Evolutionary conservation across 2,113 vertebrate genomes (phyloP), one percentile per base, ranked within the genome.

Genomic region (Nicator chloris): DNA sequence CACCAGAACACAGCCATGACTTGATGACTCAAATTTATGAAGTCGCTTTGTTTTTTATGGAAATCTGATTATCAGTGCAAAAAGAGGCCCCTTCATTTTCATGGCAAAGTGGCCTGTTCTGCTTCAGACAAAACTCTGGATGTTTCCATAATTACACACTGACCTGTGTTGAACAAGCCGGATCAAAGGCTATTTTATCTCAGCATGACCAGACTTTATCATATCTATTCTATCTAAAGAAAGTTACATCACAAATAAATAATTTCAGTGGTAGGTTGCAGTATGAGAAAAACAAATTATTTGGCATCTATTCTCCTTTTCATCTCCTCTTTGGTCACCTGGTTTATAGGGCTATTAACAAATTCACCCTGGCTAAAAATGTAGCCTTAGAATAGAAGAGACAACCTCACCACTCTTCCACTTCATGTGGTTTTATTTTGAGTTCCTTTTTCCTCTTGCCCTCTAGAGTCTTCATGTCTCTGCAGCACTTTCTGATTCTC

Each of bases 271-370:
- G 26, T 53, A 93, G 47, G 59, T 3, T 60, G 72, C 44, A 70
- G 56, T n/a, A 28, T 78, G 80, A 88, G 78, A 82, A 91, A 91
- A 89, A 61, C 40, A 86, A 79, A 91, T 79, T 86, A 68, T 91
- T 91, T 94, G 60, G 39, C 24, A 44, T 40, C 9, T 27, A 37
- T 86, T 75, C 49, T 23, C 18, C 13, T 24, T 78, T 76, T 68
- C 35, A 83, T 85, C 63, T 86, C 16, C 49, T 82, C n/a, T 44
- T 94, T 78, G 71, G 39, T 85, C 37, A 79, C 40, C 35, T 11
- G 6, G 57, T 93, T 92, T 82, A 92, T 23, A 60, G 56, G 28
- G 23, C n/a, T 60, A 24, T 86, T 91, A 89, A 65, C 1, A 4
- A 84, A 63, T 13, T 44, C 28, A 75, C 15, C 35, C 64, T 31